phyloP scores from a whole-genome alignment of 2,888 invertebrate species.

The Apodemia zela region DNA sequence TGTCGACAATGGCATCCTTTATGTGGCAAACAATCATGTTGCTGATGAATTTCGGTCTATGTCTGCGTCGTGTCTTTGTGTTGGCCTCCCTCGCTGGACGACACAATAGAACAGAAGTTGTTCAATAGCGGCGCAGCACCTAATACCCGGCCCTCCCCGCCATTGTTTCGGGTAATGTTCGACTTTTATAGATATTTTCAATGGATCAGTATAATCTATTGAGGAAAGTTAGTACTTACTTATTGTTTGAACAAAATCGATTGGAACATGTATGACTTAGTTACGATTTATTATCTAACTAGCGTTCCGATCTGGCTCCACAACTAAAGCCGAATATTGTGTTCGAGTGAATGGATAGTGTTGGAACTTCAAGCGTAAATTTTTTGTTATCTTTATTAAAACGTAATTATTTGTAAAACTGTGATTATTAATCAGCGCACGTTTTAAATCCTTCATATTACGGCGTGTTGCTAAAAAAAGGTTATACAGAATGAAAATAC shows the following conservation, averaged over 20 bases:
- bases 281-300: not conserved
- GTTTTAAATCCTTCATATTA: no score
- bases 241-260: conserved; percentile 39
- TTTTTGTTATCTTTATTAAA: no score
- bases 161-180: conserved; percentile 79
- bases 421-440: no score
- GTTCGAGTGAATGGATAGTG: no score
- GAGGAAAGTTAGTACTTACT: conserved; percentile 68
- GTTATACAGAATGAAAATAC: no score
- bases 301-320: no score
- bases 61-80: conserved; percentile 76
- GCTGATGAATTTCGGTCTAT: conserved; percentile 80
- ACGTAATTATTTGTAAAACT: no score
- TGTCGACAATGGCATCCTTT: conserved; percentile 78
- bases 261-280: conserved; percentile 2
- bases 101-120: conserved; percentile 80
- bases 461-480: no score
- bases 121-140: conserved; percentile 77
- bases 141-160: conserved; percentile 74
- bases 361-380: no score
- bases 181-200: conserved; percentile 81
- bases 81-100: conserved; percentile 74
- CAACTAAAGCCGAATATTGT: no score
- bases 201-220: conserved; percentile 74
- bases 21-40: conserved; percentile 79